These are phyloP conservation scores for Neodiprion pinetum DNA, from an alignment of 1,140 invertebrate species.

Conservation along the genomic window DNA sequence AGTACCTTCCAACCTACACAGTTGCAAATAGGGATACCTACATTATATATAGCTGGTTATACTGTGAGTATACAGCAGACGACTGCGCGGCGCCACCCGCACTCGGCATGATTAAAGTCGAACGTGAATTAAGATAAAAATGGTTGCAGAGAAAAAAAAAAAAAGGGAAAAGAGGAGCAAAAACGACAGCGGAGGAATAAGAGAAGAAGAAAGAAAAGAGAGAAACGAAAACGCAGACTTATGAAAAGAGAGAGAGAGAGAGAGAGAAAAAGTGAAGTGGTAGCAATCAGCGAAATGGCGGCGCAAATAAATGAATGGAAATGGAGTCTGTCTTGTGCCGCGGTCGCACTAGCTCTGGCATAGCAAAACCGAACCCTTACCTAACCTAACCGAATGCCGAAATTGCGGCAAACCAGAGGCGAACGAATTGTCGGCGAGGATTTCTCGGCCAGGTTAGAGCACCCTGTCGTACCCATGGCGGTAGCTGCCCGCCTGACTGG, in stretches of 20 bases:
- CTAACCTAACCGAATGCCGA: neutral
- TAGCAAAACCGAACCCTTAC: neutral
- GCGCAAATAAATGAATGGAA: conserved; percentile 59
- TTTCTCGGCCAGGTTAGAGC: conserved; percentile 13
- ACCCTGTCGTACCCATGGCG: conserved; percentile 4
- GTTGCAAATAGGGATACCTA: no score
- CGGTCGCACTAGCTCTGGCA: conserved; percentile 1
- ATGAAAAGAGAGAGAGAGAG: conserved; percentile 9
- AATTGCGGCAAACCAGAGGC: conserved; percentile 11
- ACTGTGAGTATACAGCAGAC: no score
- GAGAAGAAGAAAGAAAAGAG: conserved; percentile 11
- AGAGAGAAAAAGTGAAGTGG: conserved; percentile 16
- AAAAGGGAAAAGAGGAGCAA: conserved; percentile 2
- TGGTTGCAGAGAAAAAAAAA: neutral
- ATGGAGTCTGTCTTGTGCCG: conserved; percentile 49
- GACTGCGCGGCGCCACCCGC: no score
- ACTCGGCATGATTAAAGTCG: conserved; percentile 13
- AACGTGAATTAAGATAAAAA: conserved; percentile 15
- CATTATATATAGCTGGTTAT: no score
- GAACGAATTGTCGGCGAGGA: conserved; percentile 12
- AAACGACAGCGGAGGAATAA: conserved; percentile 15
- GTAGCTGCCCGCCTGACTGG: conserved; percentile 14
- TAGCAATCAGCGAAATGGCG: conserved; percentile 58
- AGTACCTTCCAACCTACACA: no score
- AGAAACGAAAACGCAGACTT: conserved; percentile 17